Base-by-base conservation (phyloP, 1,140 invertebrate species). In the Zophobas morio region DNA sequence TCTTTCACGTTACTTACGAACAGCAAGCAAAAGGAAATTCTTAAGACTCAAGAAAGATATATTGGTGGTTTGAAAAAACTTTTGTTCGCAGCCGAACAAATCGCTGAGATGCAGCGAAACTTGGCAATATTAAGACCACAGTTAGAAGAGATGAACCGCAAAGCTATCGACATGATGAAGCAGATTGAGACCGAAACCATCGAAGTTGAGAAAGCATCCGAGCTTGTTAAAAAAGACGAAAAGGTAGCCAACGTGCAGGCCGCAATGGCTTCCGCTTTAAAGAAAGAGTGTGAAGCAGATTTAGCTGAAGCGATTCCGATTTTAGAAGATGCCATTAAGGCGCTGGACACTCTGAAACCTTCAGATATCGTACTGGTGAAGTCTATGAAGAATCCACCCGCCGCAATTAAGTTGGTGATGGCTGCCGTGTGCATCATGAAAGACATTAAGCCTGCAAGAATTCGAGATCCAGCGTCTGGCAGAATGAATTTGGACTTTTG, bases 341-440 rank as follows among this genome's bases (percentile, higher is more conserved):
- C 98, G 20, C 87, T 99, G 4, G 95, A 99, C 85, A 98, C 96
- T 0, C 88, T 99, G 1, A 99, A 98, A 86, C 96, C 96, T 20
- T 89, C 92, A 20, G 98, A 99, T 86, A 98, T 99, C 75, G 96
- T 96, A 6, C 88, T 98, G 47, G 95, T 99, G 0, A 99, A 99
- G 87, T 94, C 97, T 0, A 99, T 99, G 98, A 98, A 98, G 88
- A 98, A 98, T 89, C 98, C 98, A 5, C 98, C 98, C 3, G 92
- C 93, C 47, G 94, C 94, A 20, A 94, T 99, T 0, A 96, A 96
- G 85, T 84, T 99, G 70, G 97, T 98, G 0, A 96, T 99, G 94
- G 97, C 96, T 46, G 96, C 97, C 1, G 94, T 99, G 32, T 99
- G 97, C 86, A 95, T 99, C 0, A 97, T 99, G 90, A 84, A 84